A percentile compares a stretch with the other conserved stretches of the same genome.
These are phyloP conservation scores for Caranx melampygus DNA, from an alignment of 2,113 vertebrate species.

Conservation along the genomic window DNA sequence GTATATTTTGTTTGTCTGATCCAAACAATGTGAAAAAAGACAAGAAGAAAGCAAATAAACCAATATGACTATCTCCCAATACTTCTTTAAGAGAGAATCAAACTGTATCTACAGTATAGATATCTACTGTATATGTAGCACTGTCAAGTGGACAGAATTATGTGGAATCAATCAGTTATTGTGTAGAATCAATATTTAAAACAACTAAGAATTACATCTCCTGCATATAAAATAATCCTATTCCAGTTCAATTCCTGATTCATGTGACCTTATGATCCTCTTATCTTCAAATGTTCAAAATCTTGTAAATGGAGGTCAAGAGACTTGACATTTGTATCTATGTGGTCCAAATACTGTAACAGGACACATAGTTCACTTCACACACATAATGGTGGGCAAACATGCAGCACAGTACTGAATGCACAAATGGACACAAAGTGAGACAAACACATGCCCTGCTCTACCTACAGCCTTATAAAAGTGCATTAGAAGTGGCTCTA, in stretches of 20 bases:
- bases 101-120: not conserved
- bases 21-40: not conserved
- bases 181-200: not conserved
- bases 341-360: not conserved
- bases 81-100: not conserved
- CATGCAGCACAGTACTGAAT: not conserved
- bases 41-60: not conserved
- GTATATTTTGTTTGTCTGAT: not conserved
- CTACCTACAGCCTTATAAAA: conserved; percentile 26
- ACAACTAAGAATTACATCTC: not conserved
- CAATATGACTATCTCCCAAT: not conserved
- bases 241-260: not conserved
- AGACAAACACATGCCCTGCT: conserved; percentile 19
- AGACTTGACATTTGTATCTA: not conserved
- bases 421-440: conserved; percentile 33
- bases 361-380: conserved; percentile 1
- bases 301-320: not conserved
- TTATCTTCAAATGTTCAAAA: not conserved
- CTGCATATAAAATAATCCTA: not conserved
- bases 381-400: conserved; percentile 22
- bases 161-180: not conserved
- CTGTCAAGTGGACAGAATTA: not conserved
- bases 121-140: not conserved
- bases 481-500: conserved; percentile 39
- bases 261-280: not conserved